phyloP scores from a whole-genome alignment of 2,113 vertebrate species.

The Noturus placidus region DNA sequence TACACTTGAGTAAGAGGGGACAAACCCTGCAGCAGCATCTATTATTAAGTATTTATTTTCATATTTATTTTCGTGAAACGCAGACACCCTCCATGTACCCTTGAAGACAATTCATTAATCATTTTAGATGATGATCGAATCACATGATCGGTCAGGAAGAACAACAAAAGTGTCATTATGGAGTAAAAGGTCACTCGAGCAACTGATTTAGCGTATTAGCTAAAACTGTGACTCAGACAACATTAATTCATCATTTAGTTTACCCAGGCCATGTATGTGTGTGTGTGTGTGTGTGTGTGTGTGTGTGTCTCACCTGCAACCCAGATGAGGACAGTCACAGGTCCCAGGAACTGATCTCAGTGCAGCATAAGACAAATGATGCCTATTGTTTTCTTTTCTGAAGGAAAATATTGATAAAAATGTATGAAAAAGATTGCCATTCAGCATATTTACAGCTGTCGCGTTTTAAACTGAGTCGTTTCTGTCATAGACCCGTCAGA shows the following conservation, averaged over 20 bases:
- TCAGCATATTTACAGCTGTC: background rate
- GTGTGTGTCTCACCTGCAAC: background rate
- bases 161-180: background rate
- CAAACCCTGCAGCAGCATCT: background rate
- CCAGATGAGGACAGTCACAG: background rate
- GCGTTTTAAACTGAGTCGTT: background rate
- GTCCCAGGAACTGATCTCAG: background rate
- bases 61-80: background rate
- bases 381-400: background rate
- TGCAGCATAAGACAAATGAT: background rate
- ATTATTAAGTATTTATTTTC: conserved; percentile 4
- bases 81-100: background rate
- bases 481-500: background rate
- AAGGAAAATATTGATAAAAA: background rate
- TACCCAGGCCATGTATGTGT: background rate
- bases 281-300: no score
- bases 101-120: background rate
- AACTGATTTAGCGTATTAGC: background rate
- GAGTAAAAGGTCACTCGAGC: background rate
- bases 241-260: background rate
- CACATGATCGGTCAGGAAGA: background rate
- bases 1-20: background rate
- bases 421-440: background rate
- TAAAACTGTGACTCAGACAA: background rate
- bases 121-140: background rate